Evolutionary conservation across 2,113 vertebrate species (phyloP), one percentile per base, ranked within the genome.

Genomic region (Rhinolophus ferrumequinum): DNA sequence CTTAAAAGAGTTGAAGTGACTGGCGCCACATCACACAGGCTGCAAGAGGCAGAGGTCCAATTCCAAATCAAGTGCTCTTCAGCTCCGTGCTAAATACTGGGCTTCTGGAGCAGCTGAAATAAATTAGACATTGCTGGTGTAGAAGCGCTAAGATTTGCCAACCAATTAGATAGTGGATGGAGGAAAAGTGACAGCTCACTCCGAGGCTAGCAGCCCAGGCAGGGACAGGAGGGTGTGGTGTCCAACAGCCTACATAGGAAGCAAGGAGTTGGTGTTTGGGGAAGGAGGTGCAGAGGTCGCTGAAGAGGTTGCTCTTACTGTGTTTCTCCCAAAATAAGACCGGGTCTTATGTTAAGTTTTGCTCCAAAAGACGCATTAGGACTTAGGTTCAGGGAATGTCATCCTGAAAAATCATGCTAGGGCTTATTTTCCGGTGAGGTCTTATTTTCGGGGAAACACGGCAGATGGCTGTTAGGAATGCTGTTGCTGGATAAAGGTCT

Each of bases 301-400:
- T 3, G 47, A 56, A 26, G 75, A 87, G 41, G 82, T 94, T 77
- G 93, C 41, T 82, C 75, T 77, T 73, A 44, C 41, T 44, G 41
- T 44, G 41, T 44, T 44, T 44, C 41, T 44, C 41, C 41, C 41
- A 44, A 44, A 44, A 44, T 44, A 44, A 44, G 41, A 44, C 41
- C 6, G 41, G 41, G 41, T 44, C 6, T 44, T 44, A 44, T 44
- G 6, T 44, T 44, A 44, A 44, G 41, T 6, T 44, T 4, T 44
- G 41, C 41, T 44, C 41, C 41, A 44, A 44, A 44, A 44, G 41
- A 44, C 41, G 6, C 41, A 44, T 44, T 44, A 44, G 41, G 41
- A 44, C 41, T 44, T 44, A 44, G 5, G 41, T 44, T 44, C 41
- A 44, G 41, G 41, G 41, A 6, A 44, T 44, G 41, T 44, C 41